Evolutionary conservation across 2,113 vertebrate species (phyloP), one percentile per base, ranked within the genome.

Genomic region (Neolamprologus toae): DNA sequence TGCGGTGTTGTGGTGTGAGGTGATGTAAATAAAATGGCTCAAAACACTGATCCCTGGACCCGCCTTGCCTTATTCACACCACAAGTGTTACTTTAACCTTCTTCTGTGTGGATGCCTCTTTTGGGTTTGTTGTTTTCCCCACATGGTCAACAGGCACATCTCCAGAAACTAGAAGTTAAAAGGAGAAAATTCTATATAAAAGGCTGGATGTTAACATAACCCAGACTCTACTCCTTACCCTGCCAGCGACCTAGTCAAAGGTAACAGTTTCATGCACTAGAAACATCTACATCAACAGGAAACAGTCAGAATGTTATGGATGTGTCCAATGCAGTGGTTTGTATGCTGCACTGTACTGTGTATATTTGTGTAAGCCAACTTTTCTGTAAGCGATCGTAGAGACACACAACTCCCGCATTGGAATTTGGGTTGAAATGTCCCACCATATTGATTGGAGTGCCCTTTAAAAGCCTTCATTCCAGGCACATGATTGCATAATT

Each of bases 401-500:
- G 40, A 49, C 55, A n/a, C 68, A 53, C 13, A 42, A 2, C 66
- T 57, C 31, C 21, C 9, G 6, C 40, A 49, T 9, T 31, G 73
- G 35, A 71, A 35, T 57, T 19, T 54, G 37, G 79, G 16, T 83
- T 78, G 33, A 61, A 68, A 89, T 79, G 83, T 12, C 87, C 89
- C 79, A n/a, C 26, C 3, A 11, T 51, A 85, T 83, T 89, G 86
- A 93, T 91, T 82, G 68, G 12, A 86, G 80, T 57, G 91, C 83
- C 82, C 61, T 81, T 81, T 81, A 73, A 82, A 87, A 88, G 81
- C 71, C 49, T 68, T 49, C 61, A 66, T 33, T 88, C 40, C 59
- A 49, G 47, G 45, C 68, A 78, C 81, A 78, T 81, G 84, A 91
- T 89, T 84, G 80, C 54, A 40, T 89, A 89, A 87, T 92, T 88